Percentiles rank a stretch among this genome's conserved stretches.
These are phyloP conservation scores for Choloepus didactylus DNA, from an alignment of 2,797 vertebrate species.

Conservation along the genomic window DNA sequence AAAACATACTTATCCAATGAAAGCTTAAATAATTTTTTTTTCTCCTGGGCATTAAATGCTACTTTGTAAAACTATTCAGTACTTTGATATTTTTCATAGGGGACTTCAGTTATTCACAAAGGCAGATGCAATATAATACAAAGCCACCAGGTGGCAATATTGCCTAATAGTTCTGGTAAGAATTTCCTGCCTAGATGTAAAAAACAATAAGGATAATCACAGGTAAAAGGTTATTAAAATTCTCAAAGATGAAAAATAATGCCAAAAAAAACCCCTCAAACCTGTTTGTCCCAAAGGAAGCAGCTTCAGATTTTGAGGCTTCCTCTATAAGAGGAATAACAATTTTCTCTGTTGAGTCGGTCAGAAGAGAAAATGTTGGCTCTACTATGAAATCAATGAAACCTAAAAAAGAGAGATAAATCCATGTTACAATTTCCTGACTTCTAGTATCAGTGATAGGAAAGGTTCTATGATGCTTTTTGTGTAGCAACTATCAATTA, in stretches of 20 bases:
- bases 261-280: constrained; percentile 79
- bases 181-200: not conserved
- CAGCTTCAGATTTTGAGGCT: constrained; percentile 90
- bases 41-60: not conserved
- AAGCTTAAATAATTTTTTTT: not conserved
- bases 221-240: constrained; percentile 1
- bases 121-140: not conserved
- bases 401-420: constrained; percentile 87
- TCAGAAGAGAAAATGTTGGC: constrained; percentile 97
- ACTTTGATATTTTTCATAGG: not conserved
- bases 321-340: constrained; percentile 98
- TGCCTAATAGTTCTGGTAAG: constrained; percentile 75
- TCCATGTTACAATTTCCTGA: constrained; percentile 21
- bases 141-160: constrained; percentile 86
- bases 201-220: not conserved
- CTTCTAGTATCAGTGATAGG: constrained; percentile 40
- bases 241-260: not conserved
- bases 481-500: not conserved
- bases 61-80: not conserved
- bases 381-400: constrained; percentile 99
- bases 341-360: constrained; percentile 98
- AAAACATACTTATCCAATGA: not conserved
- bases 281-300: constrained; percentile 88
- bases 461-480: not conserved
- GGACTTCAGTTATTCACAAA: not conserved